phyloP scores from a whole-genome alignment of 2,113 vertebrate species.

The Chionodraco myersi region DNA sequence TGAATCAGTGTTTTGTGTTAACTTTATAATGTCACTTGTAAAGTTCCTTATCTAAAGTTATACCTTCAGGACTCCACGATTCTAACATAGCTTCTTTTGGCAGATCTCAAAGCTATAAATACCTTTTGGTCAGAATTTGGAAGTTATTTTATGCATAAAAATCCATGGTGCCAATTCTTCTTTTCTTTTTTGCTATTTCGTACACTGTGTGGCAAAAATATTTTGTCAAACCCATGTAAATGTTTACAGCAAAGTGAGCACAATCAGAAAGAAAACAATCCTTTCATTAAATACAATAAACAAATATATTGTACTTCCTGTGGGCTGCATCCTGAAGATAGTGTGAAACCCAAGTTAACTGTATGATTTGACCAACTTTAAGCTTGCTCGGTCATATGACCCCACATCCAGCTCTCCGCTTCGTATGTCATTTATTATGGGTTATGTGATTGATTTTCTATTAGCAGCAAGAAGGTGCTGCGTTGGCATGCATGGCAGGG shows the following conservation, averaged over 20 bases:
- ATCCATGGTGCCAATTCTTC: background rate
- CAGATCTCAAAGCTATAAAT: constrained; percentile 25
- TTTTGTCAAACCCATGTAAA: constrained; percentile 22
- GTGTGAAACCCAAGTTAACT: background rate
- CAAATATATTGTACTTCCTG: background rate
- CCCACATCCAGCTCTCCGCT: constrained; percentile 3
- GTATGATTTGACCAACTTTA: background rate
- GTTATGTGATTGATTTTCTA: background rate
- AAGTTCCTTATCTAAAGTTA: background rate
- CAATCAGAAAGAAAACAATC: background rate
- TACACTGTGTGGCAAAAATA: constrained; percentile 15
- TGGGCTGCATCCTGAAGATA: background rate
- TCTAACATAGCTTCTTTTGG: constrained; percentile 32
- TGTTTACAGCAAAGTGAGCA: constrained; percentile 31
- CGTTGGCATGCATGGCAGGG: background rate
- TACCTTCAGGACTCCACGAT: constrained; percentile 4
- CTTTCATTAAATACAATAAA: constrained; percentile 9
- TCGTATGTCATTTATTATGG: constrained; percentile 1
- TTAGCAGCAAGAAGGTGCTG: constrained; percentile 25
- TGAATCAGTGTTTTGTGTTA: background rate
- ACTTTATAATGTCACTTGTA: constrained; percentile 2
- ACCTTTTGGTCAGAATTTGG: constrained; percentile 24
- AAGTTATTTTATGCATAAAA: constrained; percentile 19
- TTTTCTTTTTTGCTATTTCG: constrained; percentile 1
- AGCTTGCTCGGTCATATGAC: background rate